A percentile compares a stretch with the other conserved stretches of the same genome.
Evolutionary conservation across 2,113 vertebrate species (phyloP).

Genomic region (Terrapene triunguis): DNA sequence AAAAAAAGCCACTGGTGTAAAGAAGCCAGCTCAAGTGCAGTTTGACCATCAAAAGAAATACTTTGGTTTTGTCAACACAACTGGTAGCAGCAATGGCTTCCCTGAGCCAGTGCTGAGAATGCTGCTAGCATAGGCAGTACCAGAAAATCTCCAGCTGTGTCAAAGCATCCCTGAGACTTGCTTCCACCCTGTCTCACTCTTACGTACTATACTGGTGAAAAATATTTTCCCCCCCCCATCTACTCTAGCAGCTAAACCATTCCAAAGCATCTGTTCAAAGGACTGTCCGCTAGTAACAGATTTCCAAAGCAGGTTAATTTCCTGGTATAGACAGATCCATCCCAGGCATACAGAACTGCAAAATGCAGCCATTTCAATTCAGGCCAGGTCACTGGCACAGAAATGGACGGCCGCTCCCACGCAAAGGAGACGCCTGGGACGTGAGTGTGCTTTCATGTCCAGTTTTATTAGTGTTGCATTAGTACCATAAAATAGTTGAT

Average conservation of each 20-base stretch:
- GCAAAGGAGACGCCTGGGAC: conserved; percentile 39
- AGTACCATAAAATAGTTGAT: conserved; percentile 79
- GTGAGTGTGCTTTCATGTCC: conserved; percentile 72
- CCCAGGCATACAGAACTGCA: neutral
- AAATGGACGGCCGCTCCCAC: neutral
- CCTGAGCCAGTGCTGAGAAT: neutral
- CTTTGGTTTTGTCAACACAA: neutral
- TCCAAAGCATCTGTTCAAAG: neutral
- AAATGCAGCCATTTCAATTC: neutral
- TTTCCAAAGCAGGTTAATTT: neutral
- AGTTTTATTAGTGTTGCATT: conserved; percentile 81
- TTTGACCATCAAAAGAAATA: neutral
- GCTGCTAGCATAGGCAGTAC: neutral
- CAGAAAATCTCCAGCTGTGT: neutral
- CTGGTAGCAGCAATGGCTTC: neutral
- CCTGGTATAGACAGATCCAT: fast-evolving
- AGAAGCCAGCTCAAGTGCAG: neutral
- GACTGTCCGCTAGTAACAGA: neutral
- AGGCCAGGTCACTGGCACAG: neutral
- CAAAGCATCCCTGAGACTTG: neutral
- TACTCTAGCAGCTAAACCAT: neutral
- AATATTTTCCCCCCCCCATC: no score
- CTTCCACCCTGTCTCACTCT: neutral
- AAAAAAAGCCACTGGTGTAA: neutral
- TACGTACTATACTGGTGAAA: neutral